A percentile compares a stretch with the other conserved stretches of the same genome.
These are phyloP conservation scores for Blennius ocellaris DNA, from an alignment of 2,113 vertebrate genomes.

Conservation along the genomic window DNA sequence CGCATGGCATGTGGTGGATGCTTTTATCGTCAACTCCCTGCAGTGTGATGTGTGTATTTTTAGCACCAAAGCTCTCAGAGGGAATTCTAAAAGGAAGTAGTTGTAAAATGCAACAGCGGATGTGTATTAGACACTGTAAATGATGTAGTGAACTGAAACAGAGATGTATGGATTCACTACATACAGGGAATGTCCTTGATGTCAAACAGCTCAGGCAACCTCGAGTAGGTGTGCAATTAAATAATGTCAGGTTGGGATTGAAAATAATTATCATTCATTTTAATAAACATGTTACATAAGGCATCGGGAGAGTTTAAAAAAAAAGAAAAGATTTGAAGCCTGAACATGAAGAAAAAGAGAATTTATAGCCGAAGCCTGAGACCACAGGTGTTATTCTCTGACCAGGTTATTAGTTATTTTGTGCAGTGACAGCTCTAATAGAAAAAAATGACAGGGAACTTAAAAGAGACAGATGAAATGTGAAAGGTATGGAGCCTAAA, in stretches of 20 bases:
- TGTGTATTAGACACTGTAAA: conserved; percentile 3
- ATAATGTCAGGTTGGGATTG: too few relatives aligned
- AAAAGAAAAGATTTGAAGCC: conserved; percentile 12
- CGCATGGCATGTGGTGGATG: conserved; percentile 18
- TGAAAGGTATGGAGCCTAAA: conserved; percentile 44
- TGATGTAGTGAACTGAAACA: conserved; percentile 19
- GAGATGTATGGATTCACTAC: background rate
- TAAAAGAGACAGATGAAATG: conserved; percentile 46
- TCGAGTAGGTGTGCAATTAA: too few relatives aligned
- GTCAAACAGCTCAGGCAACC: too few relatives aligned
- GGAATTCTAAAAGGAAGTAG: conserved; percentile 49
- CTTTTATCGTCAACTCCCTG: conserved; percentile 56
- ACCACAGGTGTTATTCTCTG: conserved; percentile 68
- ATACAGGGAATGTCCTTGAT: background rate
- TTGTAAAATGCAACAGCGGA: conserved; percentile 23
- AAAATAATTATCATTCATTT: conserved; percentile 11
- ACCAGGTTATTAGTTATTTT: conserved; percentile 68
- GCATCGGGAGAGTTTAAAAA: background rate
- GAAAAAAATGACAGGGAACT: conserved; percentile 60
- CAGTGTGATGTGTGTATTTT: conserved; percentile 34
- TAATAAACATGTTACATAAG: background rate
- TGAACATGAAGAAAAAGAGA: background rate
- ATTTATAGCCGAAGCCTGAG: conserved; percentile 43
- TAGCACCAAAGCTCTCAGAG: conserved; percentile 31
- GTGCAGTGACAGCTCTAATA: conserved; percentile 62